Evolutionary conservation across 30 jellyfish, hydroid and myxozoan species (phyloP).

Genomic region (Hydra vulgaris): DNA sequence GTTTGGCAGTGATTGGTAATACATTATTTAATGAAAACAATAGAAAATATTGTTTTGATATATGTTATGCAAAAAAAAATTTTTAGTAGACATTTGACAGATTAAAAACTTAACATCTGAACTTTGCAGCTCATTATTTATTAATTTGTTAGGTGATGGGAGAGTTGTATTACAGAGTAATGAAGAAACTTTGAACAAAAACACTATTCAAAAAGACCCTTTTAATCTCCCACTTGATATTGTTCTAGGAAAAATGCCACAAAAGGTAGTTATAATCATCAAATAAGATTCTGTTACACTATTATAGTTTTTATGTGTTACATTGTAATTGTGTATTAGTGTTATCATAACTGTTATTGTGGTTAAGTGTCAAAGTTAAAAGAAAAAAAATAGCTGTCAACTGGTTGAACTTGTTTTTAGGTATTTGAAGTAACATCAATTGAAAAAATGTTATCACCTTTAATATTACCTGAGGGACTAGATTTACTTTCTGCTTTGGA

Average conservation of each 20-base stretch:
- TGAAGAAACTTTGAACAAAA: constrained; percentile 26
- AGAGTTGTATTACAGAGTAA: constrained; percentile 46
- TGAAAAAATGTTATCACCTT: constrained; percentile 18
- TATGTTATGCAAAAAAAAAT: no score
- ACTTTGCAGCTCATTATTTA: no score
- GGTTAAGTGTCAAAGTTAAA: no score
- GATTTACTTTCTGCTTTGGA: constrained; percentile 50
- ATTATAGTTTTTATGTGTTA: no score
- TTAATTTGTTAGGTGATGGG: constrained; percentile 61
- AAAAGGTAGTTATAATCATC: constrained; percentile 41
- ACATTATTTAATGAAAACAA: no score
- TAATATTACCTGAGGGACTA: constrained; percentile 29
- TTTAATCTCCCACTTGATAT: constrained; percentile 82
- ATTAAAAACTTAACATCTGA: no score
- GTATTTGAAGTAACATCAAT: constrained; percentile 31
- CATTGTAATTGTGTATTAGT: no score
- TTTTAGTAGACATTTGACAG: no score
- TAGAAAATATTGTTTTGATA: no score
- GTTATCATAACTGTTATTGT: no score
- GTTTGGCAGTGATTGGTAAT: no score
- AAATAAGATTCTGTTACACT: not conserved
- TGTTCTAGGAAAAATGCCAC: constrained; percentile 82
- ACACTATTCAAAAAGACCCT: constrained; percentile 31
- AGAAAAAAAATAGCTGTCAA: no score
- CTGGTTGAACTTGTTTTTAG: constrained; percentile 32